phyloP scores from a whole-genome alignment of 35 echinoderm and acorn worm species.

The Anneissia japonica region DNA sequence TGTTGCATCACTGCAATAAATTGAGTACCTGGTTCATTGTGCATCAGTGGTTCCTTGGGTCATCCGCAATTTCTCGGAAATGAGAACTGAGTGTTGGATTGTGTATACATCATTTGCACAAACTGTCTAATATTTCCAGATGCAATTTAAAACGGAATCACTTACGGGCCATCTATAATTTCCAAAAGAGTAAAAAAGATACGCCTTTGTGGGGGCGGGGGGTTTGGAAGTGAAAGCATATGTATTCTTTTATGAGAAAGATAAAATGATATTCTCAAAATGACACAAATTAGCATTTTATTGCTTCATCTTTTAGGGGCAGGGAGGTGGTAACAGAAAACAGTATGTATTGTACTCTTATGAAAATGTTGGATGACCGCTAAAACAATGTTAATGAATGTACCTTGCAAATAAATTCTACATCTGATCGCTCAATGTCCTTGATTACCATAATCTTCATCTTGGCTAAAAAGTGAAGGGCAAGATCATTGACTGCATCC shows the following conservation, averaged over 20 bases:
- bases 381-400: no score
- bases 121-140: neutral
- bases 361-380: no score
- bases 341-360: no score
- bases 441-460: conserved; percentile 99
- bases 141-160: neutral
- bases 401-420: conserved; percentile 95
- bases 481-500: conserved; percentile 86
- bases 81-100: neutral
- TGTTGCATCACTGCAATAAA: no score
- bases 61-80: neutral
- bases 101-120: neutral
- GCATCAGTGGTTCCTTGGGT: neutral
- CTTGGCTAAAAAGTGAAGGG: conserved; percentile 80
- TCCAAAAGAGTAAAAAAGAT: no score
- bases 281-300: no score
- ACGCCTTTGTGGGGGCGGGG: no score
- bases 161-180: no score
- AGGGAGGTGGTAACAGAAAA: no score
- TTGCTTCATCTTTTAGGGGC: no score
- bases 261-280: no score
- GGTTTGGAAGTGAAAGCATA: neutral
- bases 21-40: neutral
- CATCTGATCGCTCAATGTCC: conserved; percentile 79
- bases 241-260: neutral